Conservation (phyloP, 2,113 vertebrate genomes). For the Ctenomys sociabilis region DNA sequence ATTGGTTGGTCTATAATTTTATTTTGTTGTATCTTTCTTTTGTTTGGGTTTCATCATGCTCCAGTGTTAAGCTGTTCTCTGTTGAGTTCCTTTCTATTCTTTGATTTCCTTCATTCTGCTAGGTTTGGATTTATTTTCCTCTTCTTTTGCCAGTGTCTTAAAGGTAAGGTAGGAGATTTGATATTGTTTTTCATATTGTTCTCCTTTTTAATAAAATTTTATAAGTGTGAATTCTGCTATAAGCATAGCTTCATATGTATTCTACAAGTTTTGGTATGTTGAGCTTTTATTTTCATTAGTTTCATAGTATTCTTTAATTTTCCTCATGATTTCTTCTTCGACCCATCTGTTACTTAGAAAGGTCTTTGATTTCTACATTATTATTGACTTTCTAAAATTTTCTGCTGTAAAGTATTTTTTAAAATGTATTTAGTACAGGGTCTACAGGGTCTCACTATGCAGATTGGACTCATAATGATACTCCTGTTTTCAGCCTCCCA, state of each 20-base stretch:
- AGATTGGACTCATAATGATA: too few relatives aligned
- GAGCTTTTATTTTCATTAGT: conserved; percentile 24
- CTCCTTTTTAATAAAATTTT: neutral
- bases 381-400: neutral
- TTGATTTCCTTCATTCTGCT: neutral
- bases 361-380: neutral
- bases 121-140: neutral
- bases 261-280: neutral
- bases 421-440: too few relatives aligned
- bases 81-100: neutral
- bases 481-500: too few relatives aligned
- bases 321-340: neutral
- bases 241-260: neutral
- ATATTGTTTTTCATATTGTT: neutral
- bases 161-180: neutral
- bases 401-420: neutral
- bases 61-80: neutral
- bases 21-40: neutral
- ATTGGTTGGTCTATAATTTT: neutral
- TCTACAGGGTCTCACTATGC: too few relatives aligned
- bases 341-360: neutral
- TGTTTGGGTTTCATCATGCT: neutral
- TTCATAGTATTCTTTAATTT: conserved; percentile 31
- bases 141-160: neutral
- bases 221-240: neutral